Evolutionary conservation across 2,113 vertebrate species (phyloP), one percentile per base, ranked within the genome.

Genomic region (Aptenodytes patagonicus): DNA sequence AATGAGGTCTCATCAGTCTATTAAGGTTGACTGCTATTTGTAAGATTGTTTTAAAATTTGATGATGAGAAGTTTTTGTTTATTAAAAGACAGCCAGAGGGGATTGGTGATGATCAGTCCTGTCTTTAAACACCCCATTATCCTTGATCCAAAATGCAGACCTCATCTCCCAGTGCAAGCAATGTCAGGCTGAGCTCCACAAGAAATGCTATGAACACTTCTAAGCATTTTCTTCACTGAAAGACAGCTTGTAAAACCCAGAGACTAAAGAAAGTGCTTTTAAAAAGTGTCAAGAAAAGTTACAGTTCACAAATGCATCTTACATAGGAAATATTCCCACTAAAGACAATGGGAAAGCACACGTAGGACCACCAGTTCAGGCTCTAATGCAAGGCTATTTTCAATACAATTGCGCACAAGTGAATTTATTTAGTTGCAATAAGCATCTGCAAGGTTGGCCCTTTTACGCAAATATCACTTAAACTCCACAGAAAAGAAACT

Each of bases 11-110:
- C 66, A 79, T 75, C 44, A 3, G 2, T 83, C 89, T 81, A 14
- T 38, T 58, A n/a, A 65, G 31, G 18, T 17, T 57, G 66, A 61
- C 40, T 88, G 49, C 38, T 88, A 36, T 83, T 95, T 82, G 42
- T 64, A 73, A 84, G 64, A 87, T 51, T 66, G 42, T 78, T 95
- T 95, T 92, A 93, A 92, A 95, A 94, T 94, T 68, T 60, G 28
- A 87, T 87, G 49, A 65, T 61, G 11, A 52, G 9, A 42, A 73
- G 13, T 3, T 80, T 95, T 78, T 92, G 61, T 94, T 95, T 95
- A 60, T 89, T 51, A 71, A 83, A 89, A 83, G 83, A 75, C n/a
- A 82, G 77, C 64, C 65, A 60, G 73, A 87, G 42, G 81, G 54
- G 46, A 71, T 58, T 66, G 26, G 20, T 42, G 55, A 47, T 83